Percentiles rank a stretch among this genome's conserved stretches.
Conservation (phyloP, 1,140 invertebrate genomes). For the Drosophila pandora region DNA sequence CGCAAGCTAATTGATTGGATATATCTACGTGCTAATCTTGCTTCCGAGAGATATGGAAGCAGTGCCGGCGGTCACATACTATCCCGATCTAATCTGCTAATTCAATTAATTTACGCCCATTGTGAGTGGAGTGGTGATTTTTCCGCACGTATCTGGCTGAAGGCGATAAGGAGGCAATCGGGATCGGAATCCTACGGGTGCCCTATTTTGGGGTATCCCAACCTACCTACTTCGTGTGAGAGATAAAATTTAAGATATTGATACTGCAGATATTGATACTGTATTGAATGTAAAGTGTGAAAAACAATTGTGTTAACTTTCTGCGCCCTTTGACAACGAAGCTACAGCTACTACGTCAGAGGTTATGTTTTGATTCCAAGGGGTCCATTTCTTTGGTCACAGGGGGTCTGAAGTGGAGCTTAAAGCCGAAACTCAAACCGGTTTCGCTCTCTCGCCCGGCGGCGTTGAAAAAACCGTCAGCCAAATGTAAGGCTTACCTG, state of each 20-base stretch:
- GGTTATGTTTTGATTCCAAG: background rate
- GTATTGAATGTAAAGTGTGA: no score
- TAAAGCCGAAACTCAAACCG: conserved; percentile 17
- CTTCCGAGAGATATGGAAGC: conserved; percentile 17
- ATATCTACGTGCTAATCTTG: conserved; percentile 22
- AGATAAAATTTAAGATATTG: background rate
- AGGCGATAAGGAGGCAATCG: conserved; percentile 30
- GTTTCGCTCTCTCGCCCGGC: conserved; percentile 7
- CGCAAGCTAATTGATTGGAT: conserved; percentile 15
- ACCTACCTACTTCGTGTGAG: background rate
- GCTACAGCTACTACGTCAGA: background rate
- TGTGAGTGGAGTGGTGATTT: conserved; percentile 13
- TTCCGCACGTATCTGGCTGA: conserved; percentile 51
- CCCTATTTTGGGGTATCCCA: background rate
- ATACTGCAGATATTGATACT: no score
- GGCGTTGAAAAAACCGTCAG: background rate
- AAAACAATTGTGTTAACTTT: background rate
- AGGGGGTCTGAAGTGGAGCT: conserved; percentile 1
- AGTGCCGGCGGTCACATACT: conserved; percentile 41
- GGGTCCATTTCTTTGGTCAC: background rate
- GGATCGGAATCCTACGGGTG: conserved; percentile 2
- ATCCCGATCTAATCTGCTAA: conserved; percentile 49
- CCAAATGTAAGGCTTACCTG: conserved; percentile 39
- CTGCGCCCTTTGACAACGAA: background rate
- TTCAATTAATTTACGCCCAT: conserved; percentile 43